These are phyloP conservation scores for Pasiphila rectangulata DNA, from an alignment of 2,888 invertebrate genomes.

Conservation along the genomic window DNA sequence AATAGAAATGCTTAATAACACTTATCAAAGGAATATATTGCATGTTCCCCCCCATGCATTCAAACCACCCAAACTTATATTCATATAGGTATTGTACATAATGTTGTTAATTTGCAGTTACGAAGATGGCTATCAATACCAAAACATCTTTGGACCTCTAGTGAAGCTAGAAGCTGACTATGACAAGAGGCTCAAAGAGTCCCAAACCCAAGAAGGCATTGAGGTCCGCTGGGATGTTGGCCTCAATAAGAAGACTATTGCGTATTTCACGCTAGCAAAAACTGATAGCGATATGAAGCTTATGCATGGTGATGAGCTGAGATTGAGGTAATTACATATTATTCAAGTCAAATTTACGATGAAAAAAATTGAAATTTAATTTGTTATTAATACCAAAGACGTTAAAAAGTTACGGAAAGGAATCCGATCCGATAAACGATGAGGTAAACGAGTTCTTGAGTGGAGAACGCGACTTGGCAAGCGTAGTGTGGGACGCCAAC, in stretches of 20 bases:
- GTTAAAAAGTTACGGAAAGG: too few species aligned
- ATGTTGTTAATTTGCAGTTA: conserved; percentile 88
- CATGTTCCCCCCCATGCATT: too few species aligned
- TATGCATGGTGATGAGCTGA: conserved; percentile 99
- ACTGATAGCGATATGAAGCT: conserved; percentile 99
- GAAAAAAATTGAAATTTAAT: too few species aligned
- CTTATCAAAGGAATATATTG: too few species aligned
- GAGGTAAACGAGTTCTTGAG: too few species aligned
- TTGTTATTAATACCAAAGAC: neutral
- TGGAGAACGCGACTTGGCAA: too few species aligned
- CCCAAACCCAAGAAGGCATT: conserved; percentile 98
- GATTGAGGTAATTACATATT: conserved; percentile 83
- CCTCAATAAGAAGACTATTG: conserved; percentile 98
- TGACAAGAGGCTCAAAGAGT: conserved; percentile 97
- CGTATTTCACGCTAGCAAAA: conserved; percentile 98
- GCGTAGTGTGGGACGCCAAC: too few species aligned
- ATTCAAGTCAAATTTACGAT: too few species aligned
- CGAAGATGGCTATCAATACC: conserved; percentile 99
- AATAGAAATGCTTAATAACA: too few species aligned
- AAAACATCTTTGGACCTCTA: conserved; percentile 97
- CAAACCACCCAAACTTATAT: too few species aligned
- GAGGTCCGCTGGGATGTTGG: conserved; percentile 99
- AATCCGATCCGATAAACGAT: too few species aligned
- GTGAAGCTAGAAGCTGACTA: conserved; percentile 99
- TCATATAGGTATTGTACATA: too few species aligned